phyloP scores from a whole-genome alignment of 1,140 invertebrate species.

The Acromyrmex echinatior region DNA sequence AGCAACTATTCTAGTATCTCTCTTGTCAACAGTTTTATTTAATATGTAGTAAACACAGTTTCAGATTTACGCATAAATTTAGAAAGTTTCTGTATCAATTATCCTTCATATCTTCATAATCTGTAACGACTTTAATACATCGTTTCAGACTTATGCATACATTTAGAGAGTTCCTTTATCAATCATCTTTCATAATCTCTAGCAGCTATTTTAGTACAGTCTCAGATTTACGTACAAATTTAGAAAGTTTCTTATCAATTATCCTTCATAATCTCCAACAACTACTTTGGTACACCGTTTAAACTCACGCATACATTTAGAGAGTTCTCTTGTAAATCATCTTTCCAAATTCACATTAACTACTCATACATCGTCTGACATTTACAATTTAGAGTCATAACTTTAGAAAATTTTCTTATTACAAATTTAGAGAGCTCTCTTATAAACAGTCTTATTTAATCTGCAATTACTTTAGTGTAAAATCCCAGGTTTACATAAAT shows the following conservation, averaged over 20 bases:
- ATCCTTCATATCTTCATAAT: background rate
- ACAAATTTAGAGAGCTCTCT: no score
- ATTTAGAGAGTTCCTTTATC: background rate
- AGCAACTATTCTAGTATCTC: background rate
- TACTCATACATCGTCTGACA: background rate
- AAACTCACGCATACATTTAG: background rate
- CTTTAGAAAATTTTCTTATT: no score
- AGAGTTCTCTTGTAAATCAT: background rate
- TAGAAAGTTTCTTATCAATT: background rate
- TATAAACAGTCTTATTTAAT: no score
- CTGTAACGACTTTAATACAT: background rate
- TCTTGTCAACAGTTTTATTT: no score
- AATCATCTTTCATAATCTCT: background rate
- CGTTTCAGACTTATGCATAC: background rate
- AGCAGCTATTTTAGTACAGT: background rate
- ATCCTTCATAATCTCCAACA: background rate
- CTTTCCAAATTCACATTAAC: background rate
- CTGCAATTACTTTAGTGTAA: background rate
- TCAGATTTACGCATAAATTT: background rate
- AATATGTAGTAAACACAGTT: no score
- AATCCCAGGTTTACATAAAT: background rate
- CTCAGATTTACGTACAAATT: background rate
- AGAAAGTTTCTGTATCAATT: background rate
- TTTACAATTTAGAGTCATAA: background rate
- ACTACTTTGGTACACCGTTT: background rate